Evolutionary conservation across 2,888 invertebrate species (phyloP), one percentile per base, ranked within the genome.

Genomic region (Sycophila texana): DNA sequence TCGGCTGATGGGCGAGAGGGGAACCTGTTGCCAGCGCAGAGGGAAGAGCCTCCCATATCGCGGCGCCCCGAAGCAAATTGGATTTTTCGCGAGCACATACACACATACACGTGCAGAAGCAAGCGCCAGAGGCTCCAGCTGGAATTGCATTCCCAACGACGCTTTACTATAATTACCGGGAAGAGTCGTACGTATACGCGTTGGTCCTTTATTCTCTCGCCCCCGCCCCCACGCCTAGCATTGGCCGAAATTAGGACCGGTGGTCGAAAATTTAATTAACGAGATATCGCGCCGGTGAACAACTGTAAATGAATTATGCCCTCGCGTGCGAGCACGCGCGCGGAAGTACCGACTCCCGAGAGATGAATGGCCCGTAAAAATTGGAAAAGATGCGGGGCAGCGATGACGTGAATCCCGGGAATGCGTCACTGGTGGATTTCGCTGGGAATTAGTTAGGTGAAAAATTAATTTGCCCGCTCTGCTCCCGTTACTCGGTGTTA

Each of bases 251-350:
- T 74, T 79, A 67, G 61, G 63, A 67, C 22, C 60, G n/a, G 16
- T 20, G 26, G 60, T 0, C 68, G 26, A 78, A 74, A 78, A 78
- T 78, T 78, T 78, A 74, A 78, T 78, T 63, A 78, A 68, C 74
- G 63, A 78, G 68, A 61, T 16, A 63, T 72, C 30, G 14, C 49
- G 26, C n/a, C 22, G 20, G 14, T 49, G 79, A 79, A 79, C 70
- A 53, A 79, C 57, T 79, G 65, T 55, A 57, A 74, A 74, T 66
- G 74, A 79, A 71, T 79, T 78, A 70, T 58, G 61, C 14, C 5
- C 53, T 70, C 49, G 47, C 4, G 30, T 39, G 57, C 2, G n/a
- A 20, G 30, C 39, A 16, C 14, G 53, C 51, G 53, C 7, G 22
- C 13, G 53, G 16, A 16, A 53, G 22, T 30, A 18, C 22, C 18